Conservation (phyloP, 2,888 invertebrate genomes). For the Pristionchus maxplancki region DNA sequence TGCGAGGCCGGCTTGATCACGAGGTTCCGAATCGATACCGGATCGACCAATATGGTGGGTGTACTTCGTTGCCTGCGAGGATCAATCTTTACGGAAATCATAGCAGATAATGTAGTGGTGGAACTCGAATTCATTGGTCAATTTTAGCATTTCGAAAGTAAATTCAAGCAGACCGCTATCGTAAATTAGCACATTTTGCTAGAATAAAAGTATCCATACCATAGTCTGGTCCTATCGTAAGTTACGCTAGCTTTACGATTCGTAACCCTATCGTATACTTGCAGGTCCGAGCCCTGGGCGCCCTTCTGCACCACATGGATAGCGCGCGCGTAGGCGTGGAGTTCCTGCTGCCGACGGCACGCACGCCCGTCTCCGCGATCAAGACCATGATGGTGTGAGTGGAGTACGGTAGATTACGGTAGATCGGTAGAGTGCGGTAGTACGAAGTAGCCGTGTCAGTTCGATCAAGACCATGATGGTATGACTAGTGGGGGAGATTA, state of each 20-base stretch:
- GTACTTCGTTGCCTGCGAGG: neutral
- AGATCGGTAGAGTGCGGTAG: no score
- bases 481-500: neutral
- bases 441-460: no score
- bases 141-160: no score
- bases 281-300: conserved; percentile 72
- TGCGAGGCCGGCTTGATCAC: conserved; percentile 57
- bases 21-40: conserved; percentile 62
- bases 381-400: conserved; percentile 56
- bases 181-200: no score
- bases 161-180: no score
- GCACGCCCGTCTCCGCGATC: conserved; percentile 66
- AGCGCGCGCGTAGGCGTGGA: conserved; percentile 71
- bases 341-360: conserved; percentile 61
- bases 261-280: neutral
- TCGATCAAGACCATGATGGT: conserved; percentile 52
- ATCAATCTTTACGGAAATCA: no score
- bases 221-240: neutral
- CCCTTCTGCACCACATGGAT: conserved; percentile 72
- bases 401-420: conserved; percentile 37
- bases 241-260: no score
- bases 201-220: neutral
- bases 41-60: conserved; percentile 60
- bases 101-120: no score
- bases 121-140: no score